Percentiles rank a stretch among this genome's conserved stretches.
Evolutionary conservation across 53 echinoderm and acorn worm genomes (phyloP).

Genomic region (Holothuria scabra): DNA sequence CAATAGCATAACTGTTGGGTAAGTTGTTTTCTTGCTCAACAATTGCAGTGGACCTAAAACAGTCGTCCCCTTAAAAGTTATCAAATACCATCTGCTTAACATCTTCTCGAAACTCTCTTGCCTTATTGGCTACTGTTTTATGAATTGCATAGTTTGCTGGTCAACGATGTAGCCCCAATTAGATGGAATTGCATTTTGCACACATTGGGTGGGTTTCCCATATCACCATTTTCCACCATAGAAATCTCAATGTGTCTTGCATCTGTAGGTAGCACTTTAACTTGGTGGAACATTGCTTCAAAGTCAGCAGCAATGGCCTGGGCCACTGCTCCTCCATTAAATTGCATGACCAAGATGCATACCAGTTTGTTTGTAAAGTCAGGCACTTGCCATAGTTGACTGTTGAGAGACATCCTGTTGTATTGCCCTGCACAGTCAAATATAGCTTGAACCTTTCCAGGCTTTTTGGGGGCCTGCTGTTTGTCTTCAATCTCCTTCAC

Average conservation of each 20-base stretch:
- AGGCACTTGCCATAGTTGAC: constrained; percentile 71
- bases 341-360: constrained; percentile 70
- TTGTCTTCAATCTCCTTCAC: constrained; percentile 51
- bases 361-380: constrained; percentile 62
- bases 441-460: constrained; percentile 61
- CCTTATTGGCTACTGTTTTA: too few relatives aligned
- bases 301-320: constrained; percentile 65
- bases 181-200: constrained; percentile 76
- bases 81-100: constrained; percentile 43
- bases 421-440: constrained; percentile 70
- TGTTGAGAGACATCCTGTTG: constrained; percentile 69
- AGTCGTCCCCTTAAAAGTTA: constrained; percentile 69
- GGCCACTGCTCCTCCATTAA: constrained; percentile 52
- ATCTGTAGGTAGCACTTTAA: constrained; percentile 50
- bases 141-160: too few relatives aligned
- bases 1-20: constrained; percentile 54
- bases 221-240: constrained; percentile 69
- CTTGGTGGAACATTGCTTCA: constrained; percentile 74
- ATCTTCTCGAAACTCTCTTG: constrained; percentile 12
- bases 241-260: constrained; percentile 52
- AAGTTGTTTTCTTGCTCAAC: constrained; percentile 49
- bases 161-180: constrained; percentile 64
- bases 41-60: constrained; percentile 50
- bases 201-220: constrained; percentile 28
- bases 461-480: constrained; percentile 42